Evolutionary conservation across 1,140 invertebrate species (phyloP).

Genomic region (Cotesia chilonis): DNA sequence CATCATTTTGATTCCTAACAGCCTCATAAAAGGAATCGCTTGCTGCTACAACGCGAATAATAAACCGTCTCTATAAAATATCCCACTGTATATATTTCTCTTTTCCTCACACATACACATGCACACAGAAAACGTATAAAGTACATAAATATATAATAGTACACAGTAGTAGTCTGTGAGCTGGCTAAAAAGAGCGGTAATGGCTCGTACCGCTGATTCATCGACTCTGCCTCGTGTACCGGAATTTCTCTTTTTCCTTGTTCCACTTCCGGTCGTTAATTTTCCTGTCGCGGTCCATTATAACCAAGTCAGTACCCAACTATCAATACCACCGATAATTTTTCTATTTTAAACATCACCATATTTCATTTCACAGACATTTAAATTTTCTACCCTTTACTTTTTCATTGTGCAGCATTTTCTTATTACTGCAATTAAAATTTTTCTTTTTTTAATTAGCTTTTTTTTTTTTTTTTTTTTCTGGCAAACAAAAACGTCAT

Average conservation of each 20-base stretch:
- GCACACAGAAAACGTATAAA: neutral
- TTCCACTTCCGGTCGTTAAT: constrained; percentile 34
- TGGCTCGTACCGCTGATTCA: constrained; percentile 36
- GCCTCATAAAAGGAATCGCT: constrained; percentile 20
- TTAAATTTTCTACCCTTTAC: neutral
- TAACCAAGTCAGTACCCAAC: constrained; percentile 20
- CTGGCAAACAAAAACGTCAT: no score
- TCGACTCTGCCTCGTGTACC: constrained; percentile 20
- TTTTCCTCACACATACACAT: neutral
- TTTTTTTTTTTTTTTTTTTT: neutral
- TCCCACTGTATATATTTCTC: neutral
- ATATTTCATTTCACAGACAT: neutral
- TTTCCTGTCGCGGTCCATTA: constrained; percentile 32
- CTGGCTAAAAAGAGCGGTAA: constrained; percentile 18
- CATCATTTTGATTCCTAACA: constrained; percentile 10
- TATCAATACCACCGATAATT: constrained; percentile 19
- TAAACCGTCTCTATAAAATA: constrained; percentile 21
- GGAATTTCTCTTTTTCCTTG: constrained; percentile 34
- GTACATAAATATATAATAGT: neutral
- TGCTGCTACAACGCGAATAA: constrained; percentile 15
- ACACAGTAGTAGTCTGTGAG: neutral
- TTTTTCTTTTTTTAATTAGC: neutral
- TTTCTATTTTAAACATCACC: neutral
- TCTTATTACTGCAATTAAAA: neutral
- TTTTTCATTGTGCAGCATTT: neutral